Conservation (phyloP, 2,113 vertebrate genomes). For the Bungarus multicinctus region DNA sequence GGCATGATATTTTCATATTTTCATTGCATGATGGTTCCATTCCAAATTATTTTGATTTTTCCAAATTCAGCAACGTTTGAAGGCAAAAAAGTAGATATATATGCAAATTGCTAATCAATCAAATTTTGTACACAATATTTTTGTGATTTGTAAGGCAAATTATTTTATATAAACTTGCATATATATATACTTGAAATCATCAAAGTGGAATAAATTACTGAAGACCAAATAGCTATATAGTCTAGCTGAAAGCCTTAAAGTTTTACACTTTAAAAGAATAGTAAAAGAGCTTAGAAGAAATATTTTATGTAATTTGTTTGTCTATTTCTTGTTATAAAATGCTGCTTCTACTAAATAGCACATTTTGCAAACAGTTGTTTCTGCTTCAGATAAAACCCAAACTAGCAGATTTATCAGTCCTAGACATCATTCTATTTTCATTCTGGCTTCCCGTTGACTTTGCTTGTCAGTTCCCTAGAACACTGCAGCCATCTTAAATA, state of each 20-base stretch:
- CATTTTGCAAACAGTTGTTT: neutral
- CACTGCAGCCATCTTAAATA: neutral
- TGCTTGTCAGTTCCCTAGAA: neutral
- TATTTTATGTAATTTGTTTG: neutral
- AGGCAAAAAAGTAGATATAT: neutral
- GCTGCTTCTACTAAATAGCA: neutral
- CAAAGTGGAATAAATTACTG: neutral
- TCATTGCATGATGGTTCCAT: neutral
- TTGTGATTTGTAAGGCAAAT: neutral
- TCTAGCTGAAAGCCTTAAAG: neutral
- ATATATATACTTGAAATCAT: neutral
- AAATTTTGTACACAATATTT: neutral
- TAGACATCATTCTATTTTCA: neutral
- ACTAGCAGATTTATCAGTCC: neutral
- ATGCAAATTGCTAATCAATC: neutral
- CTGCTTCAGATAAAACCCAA: neutral
- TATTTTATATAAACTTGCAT: neutral
- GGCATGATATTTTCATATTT: neutral
- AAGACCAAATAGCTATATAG: neutral
- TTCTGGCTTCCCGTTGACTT: neutral
- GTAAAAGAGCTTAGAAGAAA: neutral
- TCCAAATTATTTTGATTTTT: neutral
- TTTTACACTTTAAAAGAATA: conserved; percentile 6
- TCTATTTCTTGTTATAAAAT: neutral
- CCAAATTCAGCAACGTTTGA: neutral